Conservation (phyloP, 2,113 vertebrate species). For the Menura novaehollandiae region DNA sequence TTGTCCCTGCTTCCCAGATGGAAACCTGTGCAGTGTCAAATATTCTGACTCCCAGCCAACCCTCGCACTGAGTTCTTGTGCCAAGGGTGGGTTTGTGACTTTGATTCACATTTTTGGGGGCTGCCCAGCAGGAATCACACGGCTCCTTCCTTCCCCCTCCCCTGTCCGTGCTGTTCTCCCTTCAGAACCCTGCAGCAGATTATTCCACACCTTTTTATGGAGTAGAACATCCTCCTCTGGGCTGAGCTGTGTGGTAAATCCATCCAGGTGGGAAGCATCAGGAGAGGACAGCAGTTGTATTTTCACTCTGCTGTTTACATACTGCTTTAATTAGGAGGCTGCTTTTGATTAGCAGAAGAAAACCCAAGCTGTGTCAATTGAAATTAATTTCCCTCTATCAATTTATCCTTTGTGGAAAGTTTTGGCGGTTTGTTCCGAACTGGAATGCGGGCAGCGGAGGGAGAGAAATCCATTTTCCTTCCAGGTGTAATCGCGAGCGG, state of each 20-base stretch:
- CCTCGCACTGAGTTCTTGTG: fast-evolving
- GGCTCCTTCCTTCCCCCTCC: neutral
- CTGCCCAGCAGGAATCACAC: neutral
- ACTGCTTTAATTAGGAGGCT: neutral
- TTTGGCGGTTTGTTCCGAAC: neutral
- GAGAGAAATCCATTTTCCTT: constrained; percentile 33
- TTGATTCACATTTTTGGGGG: neutral
- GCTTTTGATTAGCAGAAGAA: neutral
- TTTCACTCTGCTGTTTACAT: neutral
- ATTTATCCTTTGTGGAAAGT: neutral
- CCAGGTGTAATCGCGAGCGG: neutral
- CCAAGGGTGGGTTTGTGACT: neutral
- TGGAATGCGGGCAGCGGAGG: neutral
- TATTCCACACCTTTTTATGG: neutral
- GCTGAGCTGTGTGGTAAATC: neutral
- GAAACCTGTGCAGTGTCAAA: neutral
- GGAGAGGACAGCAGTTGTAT: neutral
- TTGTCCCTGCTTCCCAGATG: neutral
- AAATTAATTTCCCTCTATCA: neutral
- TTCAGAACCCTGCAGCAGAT: neutral
- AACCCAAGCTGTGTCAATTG: neutral
- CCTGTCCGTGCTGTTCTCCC: neutral
- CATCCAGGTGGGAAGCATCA: neutral
- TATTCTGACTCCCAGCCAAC: neutral
- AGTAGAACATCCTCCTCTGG: neutral